Evolutionary conservation across 2,797 vertebrate genomes (phyloP).

Genomic region (Netta rufina): DNA sequence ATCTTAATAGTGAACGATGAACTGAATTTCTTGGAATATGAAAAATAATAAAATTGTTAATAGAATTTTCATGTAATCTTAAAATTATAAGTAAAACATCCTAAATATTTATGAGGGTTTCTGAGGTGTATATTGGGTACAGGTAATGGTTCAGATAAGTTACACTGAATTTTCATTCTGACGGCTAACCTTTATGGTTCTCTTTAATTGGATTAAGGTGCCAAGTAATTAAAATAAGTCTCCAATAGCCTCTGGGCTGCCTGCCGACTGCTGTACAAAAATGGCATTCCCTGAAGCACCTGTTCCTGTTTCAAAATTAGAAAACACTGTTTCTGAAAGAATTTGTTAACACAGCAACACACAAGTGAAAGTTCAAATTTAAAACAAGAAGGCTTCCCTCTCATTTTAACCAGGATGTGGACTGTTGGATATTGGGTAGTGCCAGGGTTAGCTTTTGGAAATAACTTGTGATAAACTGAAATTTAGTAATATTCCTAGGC

Average conservation of each 20-base stretch:
- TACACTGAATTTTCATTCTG: constrained; percentile 5
- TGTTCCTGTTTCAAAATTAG: background rate
- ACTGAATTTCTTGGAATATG: background rate
- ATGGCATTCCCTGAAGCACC: background rate
- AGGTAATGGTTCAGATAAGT: background rate
- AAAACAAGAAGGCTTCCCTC: background rate
- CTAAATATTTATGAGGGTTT: background rate
- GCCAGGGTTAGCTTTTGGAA: background rate
- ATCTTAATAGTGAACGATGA: background rate
- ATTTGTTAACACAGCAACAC: background rate
- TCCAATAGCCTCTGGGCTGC: background rate
- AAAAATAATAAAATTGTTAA: background rate
- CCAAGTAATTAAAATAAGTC: constrained; percentile 44
- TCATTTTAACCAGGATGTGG: background rate
- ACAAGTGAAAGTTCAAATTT: background rate
- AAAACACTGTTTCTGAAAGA: background rate
- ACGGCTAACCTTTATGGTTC: background rate
- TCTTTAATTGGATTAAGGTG: background rate
- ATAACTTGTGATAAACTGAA: background rate
- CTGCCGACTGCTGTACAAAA: background rate
- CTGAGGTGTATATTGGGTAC: background rate
- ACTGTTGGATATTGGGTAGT: background rate
- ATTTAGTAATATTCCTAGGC: background rate
- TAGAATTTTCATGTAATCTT: fast-evolving
- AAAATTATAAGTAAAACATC: background rate